Conservation (phyloP, 2,113 vertebrate species). For the Phasianus colchicus region DNA sequence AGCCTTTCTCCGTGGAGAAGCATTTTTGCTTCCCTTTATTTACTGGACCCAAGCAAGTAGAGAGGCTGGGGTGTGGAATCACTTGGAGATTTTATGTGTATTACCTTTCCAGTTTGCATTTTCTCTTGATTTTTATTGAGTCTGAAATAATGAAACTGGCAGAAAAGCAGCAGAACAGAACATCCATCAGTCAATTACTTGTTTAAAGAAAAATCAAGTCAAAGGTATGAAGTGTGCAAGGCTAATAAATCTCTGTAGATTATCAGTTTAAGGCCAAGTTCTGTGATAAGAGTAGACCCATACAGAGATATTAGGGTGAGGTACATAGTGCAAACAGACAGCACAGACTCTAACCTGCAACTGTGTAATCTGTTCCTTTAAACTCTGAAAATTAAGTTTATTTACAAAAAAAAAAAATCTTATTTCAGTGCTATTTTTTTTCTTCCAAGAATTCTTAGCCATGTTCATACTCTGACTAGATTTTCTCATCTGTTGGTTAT, state of each 20-base stretch:
- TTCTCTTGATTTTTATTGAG: conserved; percentile 2
- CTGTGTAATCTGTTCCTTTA: neutral
- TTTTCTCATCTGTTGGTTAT: neutral
- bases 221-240: neutral
- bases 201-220: neutral
- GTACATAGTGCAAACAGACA: neutral
- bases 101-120: conserved; percentile 21
- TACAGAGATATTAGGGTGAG: neutral
- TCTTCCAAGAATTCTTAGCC: neutral
- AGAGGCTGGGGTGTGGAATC: neutral
- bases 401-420: neutral
- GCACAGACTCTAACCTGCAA: neutral
- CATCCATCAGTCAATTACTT: neutral
- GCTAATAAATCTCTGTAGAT: neutral
- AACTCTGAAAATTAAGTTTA: neutral
- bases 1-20: conserved; percentile 10
- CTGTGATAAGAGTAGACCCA: neutral
- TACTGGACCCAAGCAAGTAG: neutral
- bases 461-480: neutral
- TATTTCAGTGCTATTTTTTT: neutral
- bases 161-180: neutral
- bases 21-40: conserved; percentile 35
- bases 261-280: neutral
- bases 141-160: neutral
- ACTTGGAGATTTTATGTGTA: neutral